Evolutionary conservation across 2,113 vertebrate species (phyloP).

Genomic region (Mionectes macconnelli): DNA sequence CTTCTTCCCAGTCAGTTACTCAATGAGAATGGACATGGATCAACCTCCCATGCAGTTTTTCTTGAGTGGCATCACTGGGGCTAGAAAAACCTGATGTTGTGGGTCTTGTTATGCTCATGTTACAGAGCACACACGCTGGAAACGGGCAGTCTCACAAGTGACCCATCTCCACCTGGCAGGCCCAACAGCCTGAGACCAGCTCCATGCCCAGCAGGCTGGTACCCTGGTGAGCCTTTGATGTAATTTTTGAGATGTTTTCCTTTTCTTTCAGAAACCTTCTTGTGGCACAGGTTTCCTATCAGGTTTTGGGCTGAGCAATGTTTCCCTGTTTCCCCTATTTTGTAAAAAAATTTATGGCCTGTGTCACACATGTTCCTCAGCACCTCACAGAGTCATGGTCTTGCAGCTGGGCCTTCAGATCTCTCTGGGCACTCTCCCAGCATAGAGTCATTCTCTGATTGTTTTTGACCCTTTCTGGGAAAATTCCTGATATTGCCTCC

Average conservation of each 20-base stretch:
- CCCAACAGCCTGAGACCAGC: not conserved
- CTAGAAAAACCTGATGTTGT: not conserved
- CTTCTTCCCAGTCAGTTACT: accelerated
- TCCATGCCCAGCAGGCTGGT: not conserved
- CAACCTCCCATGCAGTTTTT: not conserved
- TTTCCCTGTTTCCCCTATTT: not conserved
- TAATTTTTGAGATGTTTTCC: not conserved
- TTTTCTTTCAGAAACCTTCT: not conserved
- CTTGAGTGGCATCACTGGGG: accelerated
- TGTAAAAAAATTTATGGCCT: not conserved
- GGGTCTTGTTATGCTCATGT: not conserved
- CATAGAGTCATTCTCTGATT: not conserved
- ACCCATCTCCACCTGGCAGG: not conserved
- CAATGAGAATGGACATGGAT: accelerated
- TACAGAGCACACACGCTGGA: not conserved
- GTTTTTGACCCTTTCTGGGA: not conserved
- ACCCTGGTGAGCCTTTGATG: not conserved
- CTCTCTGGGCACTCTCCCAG: not conserved
- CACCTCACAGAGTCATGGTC: accelerated
- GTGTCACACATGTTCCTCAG: not conserved
- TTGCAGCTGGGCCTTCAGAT: not conserved
- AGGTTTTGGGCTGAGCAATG: not conserved
- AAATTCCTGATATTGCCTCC: not conserved
- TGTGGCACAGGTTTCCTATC: not conserved
- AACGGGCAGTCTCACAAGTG: not conserved